phyloP scores from a whole-genome alignment of 1,140 invertebrate species.

The Cataglyphis hispanica region DNA sequence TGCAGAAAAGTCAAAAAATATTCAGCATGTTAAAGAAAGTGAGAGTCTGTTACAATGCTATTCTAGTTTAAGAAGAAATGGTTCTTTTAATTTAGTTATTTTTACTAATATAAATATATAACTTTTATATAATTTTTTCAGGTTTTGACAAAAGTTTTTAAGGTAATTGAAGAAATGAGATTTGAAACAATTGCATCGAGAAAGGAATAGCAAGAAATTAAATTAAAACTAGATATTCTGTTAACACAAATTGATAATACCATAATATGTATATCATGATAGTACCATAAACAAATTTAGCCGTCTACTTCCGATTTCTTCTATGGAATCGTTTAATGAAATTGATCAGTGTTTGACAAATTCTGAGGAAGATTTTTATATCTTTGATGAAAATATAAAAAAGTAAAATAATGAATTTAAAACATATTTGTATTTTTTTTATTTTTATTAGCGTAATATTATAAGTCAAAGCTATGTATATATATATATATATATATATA shows the following conservation, averaged over 20 bases:
- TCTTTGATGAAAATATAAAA: slow-evolving; percentile 9
- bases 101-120: background rate
- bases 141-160: background rate
- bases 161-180: background rate
- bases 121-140: slow-evolving; percentile 3
- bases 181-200: slow-evolving; percentile 4
- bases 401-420: background rate
- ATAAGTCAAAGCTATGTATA: too few species aligned
- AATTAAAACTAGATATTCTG: background rate
- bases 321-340: background rate
- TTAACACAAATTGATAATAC: background rate
- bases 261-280: too few species aligned
- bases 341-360: background rate
- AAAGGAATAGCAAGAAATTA: background rate
- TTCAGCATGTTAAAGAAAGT: slow-evolving; percentile 6
- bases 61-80: background rate
- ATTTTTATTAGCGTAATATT: too few species aligned
- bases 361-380: background rate
- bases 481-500: too few species aligned
- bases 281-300: background rate
- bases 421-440: too few species aligned
- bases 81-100: background rate
- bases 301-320: background rate
- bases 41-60: background rate
- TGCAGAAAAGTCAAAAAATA: slow-evolving; percentile 9